Base-by-base conservation (phyloP, 2,888 invertebrate species). In the Amphimallon solstitiale region DNA sequence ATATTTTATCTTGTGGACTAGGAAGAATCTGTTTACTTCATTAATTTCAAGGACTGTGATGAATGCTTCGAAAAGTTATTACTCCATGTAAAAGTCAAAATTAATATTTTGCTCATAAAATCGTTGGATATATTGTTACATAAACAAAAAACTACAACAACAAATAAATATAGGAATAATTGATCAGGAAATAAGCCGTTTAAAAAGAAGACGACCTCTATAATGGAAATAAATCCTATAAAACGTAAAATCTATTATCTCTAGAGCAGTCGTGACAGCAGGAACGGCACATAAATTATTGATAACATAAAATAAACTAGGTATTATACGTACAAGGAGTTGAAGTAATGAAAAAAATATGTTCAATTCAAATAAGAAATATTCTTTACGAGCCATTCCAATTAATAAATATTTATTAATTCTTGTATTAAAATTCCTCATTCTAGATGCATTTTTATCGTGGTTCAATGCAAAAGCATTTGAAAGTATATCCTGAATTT, bases 401-500 rank as follows among this genome's bases (percentile, higher is more conserved):
- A 56, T 56, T 43, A 40, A 56, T 56, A 56, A 56, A 56, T 56
- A 43, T 40, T 37, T 56, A 56, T 56, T 23, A 43, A 56, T 43
- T 40, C 23, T 56, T 40, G 43, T 43, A 56, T 29, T 29, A 29
- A 29, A 29, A 29, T 56, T 56, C 56, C 56, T 56, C 14, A 23
- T 56, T 40, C 40, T 12, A 21, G 14, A 40, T 19, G 38, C 48
- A 21, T 49, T 62, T 62, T 62, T 62, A 29, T 7, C 5, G 14
- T 35, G 37, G 12, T 45, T 49, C 62, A 62, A 62, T 48, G 62
- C 48, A 38, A 59, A 35, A 46, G 19, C 40, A 21, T 63, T 74
- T 68, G 74, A 74, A 74, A 74, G 74, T 74, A 71, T 74, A 74
- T 74, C 74, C 73, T 72, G 72, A 74, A 73, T 74, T 74, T 74